These are phyloP conservation scores for Oxyura jamaicensis DNA, from an alignment of 2,113 vertebrate genomes.

Conservation along the genomic window DNA sequence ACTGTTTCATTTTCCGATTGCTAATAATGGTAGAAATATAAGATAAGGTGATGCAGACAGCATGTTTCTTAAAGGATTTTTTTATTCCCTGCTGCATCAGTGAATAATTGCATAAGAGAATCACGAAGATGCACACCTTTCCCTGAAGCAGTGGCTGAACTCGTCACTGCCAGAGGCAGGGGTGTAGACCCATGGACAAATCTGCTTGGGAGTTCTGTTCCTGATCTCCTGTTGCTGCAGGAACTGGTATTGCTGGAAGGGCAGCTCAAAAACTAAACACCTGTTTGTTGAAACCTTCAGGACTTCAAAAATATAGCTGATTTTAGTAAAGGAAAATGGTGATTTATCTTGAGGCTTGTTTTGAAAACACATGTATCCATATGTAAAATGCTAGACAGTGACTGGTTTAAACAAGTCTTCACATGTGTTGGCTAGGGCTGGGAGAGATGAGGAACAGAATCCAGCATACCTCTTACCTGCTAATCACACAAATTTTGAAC, in stretches of 20 bases:
- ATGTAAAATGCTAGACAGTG: background rate
- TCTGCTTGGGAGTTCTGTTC: background rate
- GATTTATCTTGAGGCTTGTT: background rate
- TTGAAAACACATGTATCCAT: background rate
- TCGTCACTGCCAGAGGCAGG: background rate
- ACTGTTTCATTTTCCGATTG: background rate
- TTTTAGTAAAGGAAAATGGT: background rate
- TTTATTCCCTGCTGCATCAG: background rate
- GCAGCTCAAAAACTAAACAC: background rate
- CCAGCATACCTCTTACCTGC: accelerated
- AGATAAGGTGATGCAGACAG: background rate
- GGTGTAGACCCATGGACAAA: background rate
- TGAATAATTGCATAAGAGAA: background rate
- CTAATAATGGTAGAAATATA: background rate
- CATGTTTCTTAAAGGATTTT: background rate
- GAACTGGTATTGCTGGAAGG: background rate
- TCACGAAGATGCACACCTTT: background rate
- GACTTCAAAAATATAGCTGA: background rate
- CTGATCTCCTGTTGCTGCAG: background rate
- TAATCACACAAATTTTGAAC: background rate
- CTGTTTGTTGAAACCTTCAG: background rate
- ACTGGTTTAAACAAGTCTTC: background rate
- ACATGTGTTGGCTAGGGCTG: background rate
- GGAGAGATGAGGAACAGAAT: background rate
- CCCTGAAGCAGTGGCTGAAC: background rate